Evolutionary conservation across 2,888 invertebrate genomes (phyloP).

Genomic region (Lissocephala sabroskyi): DNA sequence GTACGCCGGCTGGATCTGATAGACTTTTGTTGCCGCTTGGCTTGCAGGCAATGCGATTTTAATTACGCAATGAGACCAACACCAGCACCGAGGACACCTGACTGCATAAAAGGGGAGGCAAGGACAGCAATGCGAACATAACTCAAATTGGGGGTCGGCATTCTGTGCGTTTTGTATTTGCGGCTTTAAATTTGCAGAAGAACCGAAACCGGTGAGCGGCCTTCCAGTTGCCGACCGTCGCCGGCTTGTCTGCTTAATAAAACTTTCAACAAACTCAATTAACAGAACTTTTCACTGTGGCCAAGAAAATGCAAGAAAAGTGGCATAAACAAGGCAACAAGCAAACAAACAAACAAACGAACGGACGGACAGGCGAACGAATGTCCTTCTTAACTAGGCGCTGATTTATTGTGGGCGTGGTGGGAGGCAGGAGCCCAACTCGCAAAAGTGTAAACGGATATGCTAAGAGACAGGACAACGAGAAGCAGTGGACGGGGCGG

Average conservation of each 20-base stretch:
- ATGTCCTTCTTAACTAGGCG: constrained; percentile 56
- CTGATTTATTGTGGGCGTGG: constrained; percentile 54
- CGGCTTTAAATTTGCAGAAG: constrained; percentile 24
- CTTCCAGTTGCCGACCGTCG: constrained; percentile 37
- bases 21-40: too few species aligned
- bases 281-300: constrained; percentile 53
- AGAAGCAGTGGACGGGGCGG: not conserved
- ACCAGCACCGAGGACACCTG: constrained; percentile 14
- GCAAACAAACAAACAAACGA: constrained; percentile 23
- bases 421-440: too few species aligned
- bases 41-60: too few species aligned
- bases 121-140: not conserved
- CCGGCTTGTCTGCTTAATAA: constrained; percentile 47
- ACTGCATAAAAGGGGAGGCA: constrained; percentile 8
- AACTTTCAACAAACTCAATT: constrained; percentile 65
- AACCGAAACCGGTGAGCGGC: constrained; percentile 25
- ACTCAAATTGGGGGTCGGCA: not conserved
- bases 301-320: constrained; percentile 62
- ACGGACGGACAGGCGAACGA: constrained; percentile 17
- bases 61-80: constrained; percentile 14
- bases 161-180: constrained; percentile 10
- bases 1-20: too few species aligned
- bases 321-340: constrained; percentile 64
- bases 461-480: constrained; percentile 25
- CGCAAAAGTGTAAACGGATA: constrained; percentile 58